These are phyloP conservation scores for Sarcophaga bullata DNA, from an alignment of 1,140 invertebrate genomes.

Conservation along the genomic window DNA sequence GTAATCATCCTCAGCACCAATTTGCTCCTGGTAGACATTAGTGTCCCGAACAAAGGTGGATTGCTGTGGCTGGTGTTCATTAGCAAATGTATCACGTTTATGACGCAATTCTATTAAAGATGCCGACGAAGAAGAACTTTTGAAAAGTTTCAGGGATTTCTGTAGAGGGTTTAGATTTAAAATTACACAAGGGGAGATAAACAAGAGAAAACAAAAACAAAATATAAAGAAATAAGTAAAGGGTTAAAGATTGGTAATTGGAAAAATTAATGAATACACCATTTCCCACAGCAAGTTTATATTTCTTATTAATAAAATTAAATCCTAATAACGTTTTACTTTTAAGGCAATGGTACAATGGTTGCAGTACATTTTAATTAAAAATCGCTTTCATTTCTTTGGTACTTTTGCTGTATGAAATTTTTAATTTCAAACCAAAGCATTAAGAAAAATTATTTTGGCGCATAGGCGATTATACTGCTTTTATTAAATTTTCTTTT, in stretches of 20 bases:
- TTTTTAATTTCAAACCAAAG: too few relatives aligned
- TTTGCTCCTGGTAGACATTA: not conserved
- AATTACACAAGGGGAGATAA: not conserved
- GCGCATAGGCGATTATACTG: too few relatives aligned
- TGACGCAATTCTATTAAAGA: slow-evolving; percentile 11
- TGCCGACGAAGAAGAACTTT: not conserved
- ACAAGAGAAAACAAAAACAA: not conserved
- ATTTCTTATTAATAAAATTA: too few relatives aligned
- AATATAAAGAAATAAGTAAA: not conserved
- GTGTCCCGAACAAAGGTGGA: not conserved
- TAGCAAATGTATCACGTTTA: slow-evolving; percentile 28
- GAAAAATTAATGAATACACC: slow-evolving; percentile 4
- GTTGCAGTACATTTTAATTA: too few relatives aligned
- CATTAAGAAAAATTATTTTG: too few relatives aligned
- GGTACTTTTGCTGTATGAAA: too few relatives aligned
- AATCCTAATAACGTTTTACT: too few relatives aligned
- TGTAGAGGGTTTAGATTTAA: not conserved
- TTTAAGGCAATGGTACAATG: not conserved
- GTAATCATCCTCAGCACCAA: not conserved
- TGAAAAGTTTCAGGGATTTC: not conserved
- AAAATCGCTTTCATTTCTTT: too few relatives aligned
- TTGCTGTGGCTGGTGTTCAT: not conserved
- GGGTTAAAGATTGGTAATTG: not conserved
- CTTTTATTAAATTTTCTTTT: too few relatives aligned
- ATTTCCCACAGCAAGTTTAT: not conserved